These are phyloP conservation scores for Agelastica alni DNA, from an alignment of 2,888 invertebrate species.

Conservation along the genomic window DNA sequence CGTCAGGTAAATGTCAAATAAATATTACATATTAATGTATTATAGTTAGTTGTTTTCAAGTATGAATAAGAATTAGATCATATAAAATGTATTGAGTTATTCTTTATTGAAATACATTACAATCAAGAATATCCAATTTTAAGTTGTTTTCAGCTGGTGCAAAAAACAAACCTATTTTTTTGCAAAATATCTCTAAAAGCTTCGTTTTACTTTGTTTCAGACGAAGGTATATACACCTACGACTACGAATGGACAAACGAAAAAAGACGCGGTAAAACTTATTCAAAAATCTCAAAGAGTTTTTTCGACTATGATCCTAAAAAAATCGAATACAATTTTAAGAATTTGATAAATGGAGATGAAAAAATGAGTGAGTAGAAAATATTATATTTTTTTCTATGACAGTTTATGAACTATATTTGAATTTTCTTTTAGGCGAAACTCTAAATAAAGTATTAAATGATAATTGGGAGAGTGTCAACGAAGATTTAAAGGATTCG, in stretches of 20 bases:
- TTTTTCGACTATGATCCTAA: conserved; percentile 24
- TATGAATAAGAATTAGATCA: too few relatives aligned
- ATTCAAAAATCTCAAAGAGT: conserved; percentile 8
- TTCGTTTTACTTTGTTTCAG: conserved; percentile 18
- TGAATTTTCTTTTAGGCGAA: conserved; percentile 23
- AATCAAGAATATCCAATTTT: too few relatives aligned
- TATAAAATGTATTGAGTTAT: too few relatives aligned
- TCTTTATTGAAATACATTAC: too few relatives aligned
- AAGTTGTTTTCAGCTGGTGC: too few relatives aligned
- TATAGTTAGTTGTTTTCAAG: too few relatives aligned
- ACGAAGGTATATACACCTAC: conserved; percentile 19
- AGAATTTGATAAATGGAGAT: conserved; percentile 40
- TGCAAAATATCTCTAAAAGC: too few relatives aligned
- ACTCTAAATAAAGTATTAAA: conserved; percentile 32
- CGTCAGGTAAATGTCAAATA: too few relatives aligned
- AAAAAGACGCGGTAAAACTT: conserved; percentile 12
- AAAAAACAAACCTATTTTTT: too few relatives aligned
- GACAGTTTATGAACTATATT: neutral
- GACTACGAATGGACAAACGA: conserved; percentile 15
- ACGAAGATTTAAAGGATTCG: conserved; percentile 31
- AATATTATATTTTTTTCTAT: neutral
- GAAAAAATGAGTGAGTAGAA: conserved; percentile 32
- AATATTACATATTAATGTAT: too few relatives aligned
- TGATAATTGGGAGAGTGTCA: conserved; percentile 32
- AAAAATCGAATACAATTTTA: conserved; percentile 29